Evolutionary conservation across 2,797 vertebrate species (phyloP), one percentile per base, ranked within the genome.

Genomic region (Cossypha polioptera): DNA sequence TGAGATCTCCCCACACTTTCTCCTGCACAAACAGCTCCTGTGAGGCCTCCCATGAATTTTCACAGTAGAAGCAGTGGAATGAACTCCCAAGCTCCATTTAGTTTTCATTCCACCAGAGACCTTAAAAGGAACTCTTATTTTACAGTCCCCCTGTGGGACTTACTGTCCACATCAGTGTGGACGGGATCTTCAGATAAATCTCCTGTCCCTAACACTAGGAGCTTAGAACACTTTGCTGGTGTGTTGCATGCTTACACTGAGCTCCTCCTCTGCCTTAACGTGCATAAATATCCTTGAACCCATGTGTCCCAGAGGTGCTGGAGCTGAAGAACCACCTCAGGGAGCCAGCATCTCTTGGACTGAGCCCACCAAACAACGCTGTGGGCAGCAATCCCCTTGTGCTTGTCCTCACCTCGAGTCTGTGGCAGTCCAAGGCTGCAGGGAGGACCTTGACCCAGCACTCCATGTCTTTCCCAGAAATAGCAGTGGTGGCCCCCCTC

Each of bases 371-470:
- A 57, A 67, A 47, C 10, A 61, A 72, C 81, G 42, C 33, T 11
- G 2, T 29, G 57, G 40, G 15, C 35, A 40, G 57, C 28, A 2
- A 0, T 20, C 22, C 10, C 13, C 28, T 53, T 2, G 2, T 6
- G 0, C 62, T 91, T 80, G 13, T 59, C 45, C 10, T 50, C 18
- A n/a, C 36, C 33, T 79, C 4, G 0, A 38, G 28, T 47, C 47
- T 69, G n/a, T 20, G 33, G 40, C 33, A 78, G 36, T 16, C 55
- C 57, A 66, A 83, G 79, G 57, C 36, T 80, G 20, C 33, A 72
- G 24, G 13, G 10, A 80, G 21, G 35, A 61, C 29, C 15, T 18
- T 28, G 5, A 53, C 35, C 17, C 57, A 57, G 57, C 15, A 14
- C 7, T 72, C 55, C 31, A 5, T 21, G 21, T 5, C 57, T 86